Evolutionary conservation across 2,113 vertebrate genomes (phyloP).

Genomic region (Ia io): DNA sequence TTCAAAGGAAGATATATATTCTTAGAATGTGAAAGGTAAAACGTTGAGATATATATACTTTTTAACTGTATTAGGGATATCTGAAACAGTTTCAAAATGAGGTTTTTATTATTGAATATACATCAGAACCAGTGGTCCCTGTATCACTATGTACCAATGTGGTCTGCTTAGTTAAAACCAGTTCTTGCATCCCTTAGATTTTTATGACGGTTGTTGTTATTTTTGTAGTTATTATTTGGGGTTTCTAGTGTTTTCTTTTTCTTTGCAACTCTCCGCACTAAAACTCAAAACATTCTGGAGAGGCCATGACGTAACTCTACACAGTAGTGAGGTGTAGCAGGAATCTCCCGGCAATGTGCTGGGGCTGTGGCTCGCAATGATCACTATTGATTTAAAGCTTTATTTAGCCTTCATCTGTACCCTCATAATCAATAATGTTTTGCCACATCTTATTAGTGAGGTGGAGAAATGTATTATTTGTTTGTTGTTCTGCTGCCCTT

Average conservation of each 20-base stretch:
- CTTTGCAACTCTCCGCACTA: conserved; percentile 89
- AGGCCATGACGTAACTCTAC: conserved; percentile 89
- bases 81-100: conserved; percentile 65
- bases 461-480: conserved; percentile 83
- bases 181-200: conserved; percentile 74
- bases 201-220: conserved; percentile 72
- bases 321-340: conserved; percentile 86
- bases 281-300: conserved; percentile 83
- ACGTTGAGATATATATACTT: conserved; percentile 73
- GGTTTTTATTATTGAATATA: conserved; percentile 57
- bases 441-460: conserved; percentile 88
- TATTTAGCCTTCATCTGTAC: conserved; percentile 90
- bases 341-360: not conserved
- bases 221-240: conserved; percentile 68
- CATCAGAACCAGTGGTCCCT: conserved; percentile 74
- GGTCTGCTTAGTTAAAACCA: conserved; percentile 76
- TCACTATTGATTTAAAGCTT: conserved; percentile 97
- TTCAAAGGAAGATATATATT: conserved; percentile 62
- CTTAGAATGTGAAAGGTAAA: conserved; percentile 72
- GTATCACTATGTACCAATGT: conserved; percentile 51
- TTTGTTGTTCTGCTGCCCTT: conserved; percentile 75
- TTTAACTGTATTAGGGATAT: conserved; percentile 68
- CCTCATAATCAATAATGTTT: conserved; percentile 86
- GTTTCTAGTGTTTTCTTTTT: conserved; percentile 67
- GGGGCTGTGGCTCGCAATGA: conserved; percentile 85